Conservation (phyloP, 2,888 invertebrate genomes). For the Galeruca laticollis region DNA sequence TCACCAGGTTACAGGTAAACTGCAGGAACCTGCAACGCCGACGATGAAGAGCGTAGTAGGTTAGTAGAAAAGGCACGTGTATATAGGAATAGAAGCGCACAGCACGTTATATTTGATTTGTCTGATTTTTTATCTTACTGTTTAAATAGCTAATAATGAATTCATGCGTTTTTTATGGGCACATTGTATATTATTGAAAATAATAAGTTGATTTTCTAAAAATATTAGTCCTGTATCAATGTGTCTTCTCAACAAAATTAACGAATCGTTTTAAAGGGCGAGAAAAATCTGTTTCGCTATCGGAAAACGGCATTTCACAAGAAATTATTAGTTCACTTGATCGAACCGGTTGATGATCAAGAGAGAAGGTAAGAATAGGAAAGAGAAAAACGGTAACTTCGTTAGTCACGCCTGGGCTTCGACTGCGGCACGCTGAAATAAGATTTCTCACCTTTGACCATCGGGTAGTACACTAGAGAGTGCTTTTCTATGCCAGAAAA, state of each 20-base stretch:
- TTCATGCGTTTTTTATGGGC: no score
- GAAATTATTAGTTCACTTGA: constrained; percentile 37
- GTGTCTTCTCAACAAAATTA: not conserved
- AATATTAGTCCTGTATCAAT: not conserved
- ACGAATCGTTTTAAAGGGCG: constrained; percentile 17
- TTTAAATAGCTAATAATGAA: no score
- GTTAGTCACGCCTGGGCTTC: constrained; percentile 65
- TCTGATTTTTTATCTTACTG: no score
- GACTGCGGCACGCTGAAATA: constrained; percentile 64
- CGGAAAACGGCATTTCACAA: not conserved
- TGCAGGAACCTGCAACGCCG: no score
- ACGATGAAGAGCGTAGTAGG: no score
- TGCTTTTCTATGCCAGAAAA: constrained; percentile 41
- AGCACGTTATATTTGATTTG: no score
- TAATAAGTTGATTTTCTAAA: no score
- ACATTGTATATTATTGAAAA: no score
- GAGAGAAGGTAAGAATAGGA: constrained; percentile 19
- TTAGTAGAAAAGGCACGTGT: no score
- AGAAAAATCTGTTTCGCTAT: constrained; percentile 12
- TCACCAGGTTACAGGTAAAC: no score
- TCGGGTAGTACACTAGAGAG: constrained; percentile 47
- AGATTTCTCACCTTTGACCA: constrained; percentile 65
- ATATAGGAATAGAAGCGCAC: no score
- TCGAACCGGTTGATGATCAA: constrained; percentile 47
- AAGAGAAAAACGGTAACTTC: constrained; percentile 58